phyloP scores from a whole-genome alignment of 2,113 vertebrate species.

The Larimichthys polyactis region DNA sequence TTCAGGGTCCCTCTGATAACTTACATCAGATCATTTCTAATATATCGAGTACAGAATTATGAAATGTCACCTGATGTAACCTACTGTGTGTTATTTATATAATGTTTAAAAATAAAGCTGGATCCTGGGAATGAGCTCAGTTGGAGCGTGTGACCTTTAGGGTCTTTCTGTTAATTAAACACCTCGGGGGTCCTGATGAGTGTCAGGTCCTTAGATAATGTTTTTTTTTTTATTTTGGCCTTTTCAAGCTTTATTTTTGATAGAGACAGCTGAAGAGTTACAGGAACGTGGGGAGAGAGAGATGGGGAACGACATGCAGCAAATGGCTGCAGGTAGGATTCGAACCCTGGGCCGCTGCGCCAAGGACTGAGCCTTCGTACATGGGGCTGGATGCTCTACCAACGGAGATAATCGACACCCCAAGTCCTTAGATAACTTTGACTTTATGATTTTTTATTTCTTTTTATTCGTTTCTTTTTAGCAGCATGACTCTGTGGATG shows the following conservation, averaged over 20 bases:
- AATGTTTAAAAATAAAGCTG: constrained; percentile 8
- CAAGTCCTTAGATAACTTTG: neutral
- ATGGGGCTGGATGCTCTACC: no score
- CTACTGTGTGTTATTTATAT: neutral
- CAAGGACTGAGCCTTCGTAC: no score
- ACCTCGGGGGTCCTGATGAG: neutral
- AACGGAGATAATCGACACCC: no score
- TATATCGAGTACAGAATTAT: neutral
- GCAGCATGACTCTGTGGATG: neutral
- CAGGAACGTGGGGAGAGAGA: no score
- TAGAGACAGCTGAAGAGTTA: no score
- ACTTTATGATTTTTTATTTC: neutral
- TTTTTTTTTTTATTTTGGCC: no score
- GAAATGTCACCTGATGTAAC: neutral
- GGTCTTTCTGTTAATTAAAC: neutral
- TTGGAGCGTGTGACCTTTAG: neutral
- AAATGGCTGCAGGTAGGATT: no score
- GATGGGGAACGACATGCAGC: no score
- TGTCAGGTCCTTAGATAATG: neutral
- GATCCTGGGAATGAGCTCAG: neutral
- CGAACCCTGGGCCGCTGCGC: no score
- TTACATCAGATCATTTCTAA: neutral
- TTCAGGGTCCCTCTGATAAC: neutral
- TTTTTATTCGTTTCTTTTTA: neutral
- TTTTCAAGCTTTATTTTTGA: no score